Conservation (phyloP, 2,113 vertebrate species). For the Oreochromis aureus region DNA sequence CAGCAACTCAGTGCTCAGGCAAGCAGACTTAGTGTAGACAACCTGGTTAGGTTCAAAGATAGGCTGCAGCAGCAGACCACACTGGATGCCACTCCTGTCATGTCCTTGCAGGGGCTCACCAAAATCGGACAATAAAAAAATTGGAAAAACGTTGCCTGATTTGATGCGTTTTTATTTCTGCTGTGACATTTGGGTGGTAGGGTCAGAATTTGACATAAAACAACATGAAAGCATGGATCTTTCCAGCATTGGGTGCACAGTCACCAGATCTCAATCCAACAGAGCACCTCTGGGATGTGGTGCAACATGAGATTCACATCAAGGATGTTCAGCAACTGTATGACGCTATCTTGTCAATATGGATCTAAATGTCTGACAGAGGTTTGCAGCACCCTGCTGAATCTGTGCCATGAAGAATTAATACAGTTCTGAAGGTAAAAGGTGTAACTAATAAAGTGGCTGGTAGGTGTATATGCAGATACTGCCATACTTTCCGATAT, state of each 20-base stretch:
- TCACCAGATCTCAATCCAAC: not conserved
- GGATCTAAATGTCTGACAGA: not conserved
- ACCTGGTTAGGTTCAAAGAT: not conserved
- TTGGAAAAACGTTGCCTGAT: not conserved
- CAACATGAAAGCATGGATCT: not conserved
- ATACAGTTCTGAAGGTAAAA: no score
- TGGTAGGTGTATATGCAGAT: not conserved
- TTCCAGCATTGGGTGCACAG: not conserved
- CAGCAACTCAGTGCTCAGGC: not conserved
- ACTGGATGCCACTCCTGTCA: not conserved
- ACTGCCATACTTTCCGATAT: not conserved
- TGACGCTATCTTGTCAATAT: not conserved
- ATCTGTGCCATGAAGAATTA: no score
- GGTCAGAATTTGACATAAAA: no score
- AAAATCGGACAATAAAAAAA: not conserved
- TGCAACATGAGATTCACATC: not conserved
- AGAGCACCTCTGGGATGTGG: not conserved
- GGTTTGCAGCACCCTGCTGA: no score
- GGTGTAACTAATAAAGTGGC: not conserved
- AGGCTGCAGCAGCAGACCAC: not conserved
- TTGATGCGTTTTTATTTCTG: not conserved
- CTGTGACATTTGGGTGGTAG: no score
- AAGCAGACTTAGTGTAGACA: not conserved
- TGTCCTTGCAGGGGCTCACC: not conserved
- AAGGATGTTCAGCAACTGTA: not conserved